phyloP scores from a whole-genome alignment of 2,888 invertebrate genomes.

The Thumatha senex region DNA sequence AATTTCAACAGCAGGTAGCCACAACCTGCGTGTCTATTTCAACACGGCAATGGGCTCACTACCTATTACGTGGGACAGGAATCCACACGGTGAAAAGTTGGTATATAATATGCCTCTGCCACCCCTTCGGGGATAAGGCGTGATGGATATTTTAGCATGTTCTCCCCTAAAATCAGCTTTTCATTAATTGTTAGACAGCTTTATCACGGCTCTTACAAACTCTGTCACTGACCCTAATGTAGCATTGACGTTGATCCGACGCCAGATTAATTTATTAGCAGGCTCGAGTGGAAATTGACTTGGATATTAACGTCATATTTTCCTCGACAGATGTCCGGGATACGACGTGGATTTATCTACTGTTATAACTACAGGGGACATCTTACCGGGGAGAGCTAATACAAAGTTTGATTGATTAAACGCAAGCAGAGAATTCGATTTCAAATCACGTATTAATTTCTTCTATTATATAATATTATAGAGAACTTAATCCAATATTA shows the following conservation, averaged over 20 bases:
- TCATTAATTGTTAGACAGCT: constrained; percentile 71
- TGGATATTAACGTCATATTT: constrained; percentile 68
- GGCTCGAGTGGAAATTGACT: constrained; percentile 60
- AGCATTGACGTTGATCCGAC: constrained; percentile 70
- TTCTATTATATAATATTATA: no score
- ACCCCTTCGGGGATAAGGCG: no score
- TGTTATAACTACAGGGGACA: constrained; percentile 37
- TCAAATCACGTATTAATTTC: not conserved
- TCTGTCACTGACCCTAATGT: constrained; percentile 60
- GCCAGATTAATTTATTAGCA: constrained; percentile 74
- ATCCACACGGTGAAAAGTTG: no score
- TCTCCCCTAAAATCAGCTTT: constrained; percentile 69
- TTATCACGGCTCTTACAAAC: constrained; percentile 56
- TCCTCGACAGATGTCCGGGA: constrained; percentile 53
- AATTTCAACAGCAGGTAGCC: no score
- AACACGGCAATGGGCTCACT: no score
- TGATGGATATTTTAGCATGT: no score
- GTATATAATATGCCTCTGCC: no score
- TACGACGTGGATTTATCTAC: constrained; percentile 45
- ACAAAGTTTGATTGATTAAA: constrained; percentile 8
- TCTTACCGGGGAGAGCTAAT: constrained; percentile 32
- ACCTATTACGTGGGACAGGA: no score
- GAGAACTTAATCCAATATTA: no score
- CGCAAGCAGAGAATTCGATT: not conserved
- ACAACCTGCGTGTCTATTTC: no score